Conservation (phyloP, 1,140 invertebrate species). For the Achroia grisella region DNA sequence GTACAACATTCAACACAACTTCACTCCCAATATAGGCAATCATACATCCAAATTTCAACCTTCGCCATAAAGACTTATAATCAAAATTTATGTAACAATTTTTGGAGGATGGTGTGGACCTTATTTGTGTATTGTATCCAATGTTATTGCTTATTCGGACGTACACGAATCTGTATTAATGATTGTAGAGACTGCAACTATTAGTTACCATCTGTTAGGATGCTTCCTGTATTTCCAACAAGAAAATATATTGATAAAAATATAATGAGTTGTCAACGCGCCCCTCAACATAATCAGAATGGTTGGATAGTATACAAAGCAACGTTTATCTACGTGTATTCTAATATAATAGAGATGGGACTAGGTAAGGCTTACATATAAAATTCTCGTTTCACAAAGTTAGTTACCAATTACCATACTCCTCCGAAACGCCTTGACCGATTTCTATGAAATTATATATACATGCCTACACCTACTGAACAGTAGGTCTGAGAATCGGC, state of each 20-base stretch:
- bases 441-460: no score
- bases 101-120: not conserved
- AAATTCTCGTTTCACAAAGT: no score
- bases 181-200: constrained; percentile 25
- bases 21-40: not conserved
- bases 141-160: constrained; percentile 31
- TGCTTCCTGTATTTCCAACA: constrained; percentile 15
- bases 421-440: no score
- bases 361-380: no score
- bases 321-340: no score
- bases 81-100: not conserved
- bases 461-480: no score
- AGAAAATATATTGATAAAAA: not conserved
- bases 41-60: not conserved
- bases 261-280: no score
- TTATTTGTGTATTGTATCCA: constrained; percentile 9
- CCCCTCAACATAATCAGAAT: no score
- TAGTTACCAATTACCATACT: no score
- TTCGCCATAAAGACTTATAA: not conserved
- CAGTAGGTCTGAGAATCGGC: no score
- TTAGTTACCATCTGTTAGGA: constrained; percentile 37
- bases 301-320: no score
- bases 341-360: no score
- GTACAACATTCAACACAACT: not conserved
- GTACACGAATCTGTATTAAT: constrained; percentile 43